phyloP scores from a whole-genome alignment of 2,797 vertebrate species.

The Helarctos malayanus region DNA sequence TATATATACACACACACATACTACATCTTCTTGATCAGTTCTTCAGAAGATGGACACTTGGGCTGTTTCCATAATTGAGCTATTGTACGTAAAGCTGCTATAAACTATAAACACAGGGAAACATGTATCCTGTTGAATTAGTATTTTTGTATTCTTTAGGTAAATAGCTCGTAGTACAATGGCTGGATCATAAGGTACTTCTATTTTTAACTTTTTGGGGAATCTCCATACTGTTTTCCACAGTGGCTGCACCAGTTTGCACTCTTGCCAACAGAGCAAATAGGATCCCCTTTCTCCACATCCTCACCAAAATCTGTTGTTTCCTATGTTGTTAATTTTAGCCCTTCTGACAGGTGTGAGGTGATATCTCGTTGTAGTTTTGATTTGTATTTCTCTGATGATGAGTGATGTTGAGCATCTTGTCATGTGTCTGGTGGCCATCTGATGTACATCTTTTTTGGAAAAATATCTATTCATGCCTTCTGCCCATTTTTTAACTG shows the following conservation, averaged over 20 bases:
- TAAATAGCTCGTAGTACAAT: background rate
- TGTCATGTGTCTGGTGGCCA: no score
- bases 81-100: background rate
- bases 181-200: background rate
- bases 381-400: background rate
- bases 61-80: background rate
- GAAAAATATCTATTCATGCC: no score
- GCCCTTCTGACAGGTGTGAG: background rate
- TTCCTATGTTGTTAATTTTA: background rate
- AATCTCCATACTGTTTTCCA: background rate
- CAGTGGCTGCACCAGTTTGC: background rate
- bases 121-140: background rate
- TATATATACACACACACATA: accelerated
- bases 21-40: background rate
- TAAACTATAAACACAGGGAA: background rate
- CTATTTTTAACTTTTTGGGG: background rate
- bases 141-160: background rate
- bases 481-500: no score
- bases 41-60: background rate
- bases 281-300: background rate
- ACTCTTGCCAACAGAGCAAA: background rate
- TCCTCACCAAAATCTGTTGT: background rate
- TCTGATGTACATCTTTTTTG: no score
- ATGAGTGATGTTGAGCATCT: background rate
- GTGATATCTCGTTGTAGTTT: background rate